These are phyloP conservation scores for Microplitis demolitor DNA, from an alignment of 1,140 invertebrate genomes.

Conservation along the genomic window DNA sequence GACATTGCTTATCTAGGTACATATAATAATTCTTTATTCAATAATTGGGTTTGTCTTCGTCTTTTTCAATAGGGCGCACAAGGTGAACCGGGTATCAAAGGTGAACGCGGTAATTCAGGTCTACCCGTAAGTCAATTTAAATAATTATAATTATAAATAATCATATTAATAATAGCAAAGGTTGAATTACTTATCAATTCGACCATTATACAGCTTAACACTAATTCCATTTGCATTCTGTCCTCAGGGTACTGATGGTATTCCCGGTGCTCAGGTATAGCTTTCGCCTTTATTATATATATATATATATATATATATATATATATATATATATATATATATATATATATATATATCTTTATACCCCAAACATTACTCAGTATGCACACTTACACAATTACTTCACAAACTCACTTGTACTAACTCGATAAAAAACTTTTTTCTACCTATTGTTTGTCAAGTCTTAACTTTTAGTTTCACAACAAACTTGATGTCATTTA, in stretches of 20 bases:
- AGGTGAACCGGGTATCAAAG: conserved; percentile 87
- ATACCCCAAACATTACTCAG: background rate
- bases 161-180: no score
- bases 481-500: background rate
- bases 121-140: conserved; percentile 76
- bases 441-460: background rate
- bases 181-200: background rate
- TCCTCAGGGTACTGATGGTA: conserved; percentile 89
- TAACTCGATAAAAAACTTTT: background rate
- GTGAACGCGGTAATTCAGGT: conserved; percentile 88
- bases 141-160: background rate
- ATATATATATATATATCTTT: background rate
- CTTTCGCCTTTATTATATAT: conserved; percentile 24
- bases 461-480: background rate
- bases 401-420: no score
- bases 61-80: conserved; percentile 77
- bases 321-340: no score
- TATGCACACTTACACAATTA: background rate
- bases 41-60: background rate
- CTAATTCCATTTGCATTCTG: conserved; percentile 40
- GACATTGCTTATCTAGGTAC: no score
- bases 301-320: no score
- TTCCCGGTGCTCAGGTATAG: conserved; percentile 85
- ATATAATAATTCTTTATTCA: background rate
- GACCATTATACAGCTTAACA: background rate